Percentiles rank a stretch among this genome's conserved stretches.
Evolutionary conservation across 2,113 vertebrate species (phyloP).

Genomic region (Myotis yumanensis): DNA sequence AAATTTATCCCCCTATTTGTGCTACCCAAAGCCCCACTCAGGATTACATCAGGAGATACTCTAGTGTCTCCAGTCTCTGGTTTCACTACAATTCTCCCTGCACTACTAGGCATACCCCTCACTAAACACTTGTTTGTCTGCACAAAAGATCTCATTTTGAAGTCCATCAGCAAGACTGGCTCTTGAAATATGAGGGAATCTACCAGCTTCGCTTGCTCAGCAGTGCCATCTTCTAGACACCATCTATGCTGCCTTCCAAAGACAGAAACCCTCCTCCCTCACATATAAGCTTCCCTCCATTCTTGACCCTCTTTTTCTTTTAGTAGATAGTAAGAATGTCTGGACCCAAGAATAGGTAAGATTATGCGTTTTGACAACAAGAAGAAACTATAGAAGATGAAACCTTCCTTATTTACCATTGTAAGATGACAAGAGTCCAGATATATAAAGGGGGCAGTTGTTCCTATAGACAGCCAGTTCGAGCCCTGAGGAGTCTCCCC

Average conservation of each 20-base stretch:
- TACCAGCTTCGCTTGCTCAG: neutral
- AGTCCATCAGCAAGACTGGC: neutral
- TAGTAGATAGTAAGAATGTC: neutral
- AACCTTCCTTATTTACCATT: neutral
- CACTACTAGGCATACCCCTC: neutral
- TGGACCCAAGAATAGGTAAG: neutral
- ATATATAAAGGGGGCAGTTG: neutral
- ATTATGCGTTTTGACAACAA: neutral
- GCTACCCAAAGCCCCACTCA: neutral
- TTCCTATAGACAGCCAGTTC: neutral
- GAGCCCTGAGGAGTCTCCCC: neutral
- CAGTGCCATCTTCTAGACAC: neutral
- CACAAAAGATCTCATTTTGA: neutral
- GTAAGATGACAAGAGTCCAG: neutral
- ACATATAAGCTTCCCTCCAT: neutral
- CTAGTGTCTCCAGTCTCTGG: neutral
- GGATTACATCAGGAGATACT: neutral
- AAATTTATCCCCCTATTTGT: neutral
- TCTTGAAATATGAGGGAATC: neutral
- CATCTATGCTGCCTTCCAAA: neutral
- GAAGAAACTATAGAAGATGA: neutral
- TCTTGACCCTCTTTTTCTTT: neutral
- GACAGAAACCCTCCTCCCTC: neutral
- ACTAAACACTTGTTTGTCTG: neutral
- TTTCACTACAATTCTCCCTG: neutral